Evolutionary conservation across 2,797 vertebrate species (phyloP), one percentile per base, ranked within the genome.

Genomic region (Chaetodon trifasciatus): DNA sequence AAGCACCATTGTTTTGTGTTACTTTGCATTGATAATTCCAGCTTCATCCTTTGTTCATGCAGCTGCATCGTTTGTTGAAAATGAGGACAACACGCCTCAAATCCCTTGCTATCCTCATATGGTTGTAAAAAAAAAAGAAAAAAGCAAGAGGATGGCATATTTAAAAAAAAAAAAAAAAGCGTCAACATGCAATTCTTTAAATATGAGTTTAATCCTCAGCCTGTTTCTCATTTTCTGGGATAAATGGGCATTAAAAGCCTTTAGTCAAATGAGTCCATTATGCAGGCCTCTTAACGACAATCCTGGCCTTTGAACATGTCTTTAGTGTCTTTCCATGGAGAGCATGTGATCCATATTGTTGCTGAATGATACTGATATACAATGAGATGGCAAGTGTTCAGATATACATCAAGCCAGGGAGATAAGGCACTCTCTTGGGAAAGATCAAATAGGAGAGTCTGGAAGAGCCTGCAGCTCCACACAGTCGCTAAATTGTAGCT

Each of bases 191-290:
- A 82, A 69, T 90, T 87, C 82, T 86, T 89, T 79, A 81, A 86
- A 73, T 82, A 64, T 67, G 68, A 84, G 73, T 89, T 49, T 90
- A 92, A 93, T 91, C 88, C 88, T 86, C 47, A 39, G 70, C 76
- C 76, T 70, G 65, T 83, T 92, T 85, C 77, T 90, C 76, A 84
- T 91, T 91, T 86, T 85, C 62, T 40, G 19, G 76, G 76, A 89
- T 94, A 92, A 94, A 90, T 85, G 82, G 86, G 88, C 78, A 91
- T 93, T 94, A 91, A 91, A 85, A 91, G 81, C 77, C 85, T 90
- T 92, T 90, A 88, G 87, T 91, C 71, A 91, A 92, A 93, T 86
- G 62, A 89, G 73, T 80, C 68, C 74, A 85, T 93, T 92, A 89
- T 91, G 85, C 72, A 84, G 88, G 81, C 75, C 75, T 91, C 85